Evolutionary conservation across 2,797 vertebrate species (phyloP).

Genomic region (Phaenicophaeus curvirostris): DNA sequence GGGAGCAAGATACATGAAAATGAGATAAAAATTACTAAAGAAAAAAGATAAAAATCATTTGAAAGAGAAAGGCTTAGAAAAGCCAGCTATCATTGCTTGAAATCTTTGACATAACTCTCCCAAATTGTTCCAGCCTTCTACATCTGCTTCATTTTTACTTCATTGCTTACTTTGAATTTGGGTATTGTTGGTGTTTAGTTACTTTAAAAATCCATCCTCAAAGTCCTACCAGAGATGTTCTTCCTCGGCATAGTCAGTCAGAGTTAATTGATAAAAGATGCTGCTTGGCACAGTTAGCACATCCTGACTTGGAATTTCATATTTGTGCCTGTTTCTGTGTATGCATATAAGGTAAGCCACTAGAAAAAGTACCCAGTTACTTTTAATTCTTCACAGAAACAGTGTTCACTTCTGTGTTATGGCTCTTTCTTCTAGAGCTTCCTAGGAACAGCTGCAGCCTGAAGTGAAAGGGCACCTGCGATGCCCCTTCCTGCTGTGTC

Average conservation of each 20-base stretch:
- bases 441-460: background rate
- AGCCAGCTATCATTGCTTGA: background rate
- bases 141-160: background rate
- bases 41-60: background rate
- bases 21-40: background rate
- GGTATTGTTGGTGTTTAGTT: background rate
- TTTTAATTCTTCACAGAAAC: background rate
- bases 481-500: background rate
- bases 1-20: background rate
- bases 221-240: background rate
- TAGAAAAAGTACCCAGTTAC: background rate
- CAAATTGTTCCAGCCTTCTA: background rate
- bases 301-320: background rate
- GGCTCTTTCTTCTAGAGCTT: background rate
- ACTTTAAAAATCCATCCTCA: background rate
- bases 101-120: background rate
- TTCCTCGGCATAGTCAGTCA: background rate
- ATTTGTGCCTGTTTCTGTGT: background rate
- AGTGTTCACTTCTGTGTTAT: fast-evolving
- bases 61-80: background rate
- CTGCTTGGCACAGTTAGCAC: background rate
- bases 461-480: background rate
- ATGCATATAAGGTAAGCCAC: background rate
- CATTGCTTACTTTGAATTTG: background rate
- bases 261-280: background rate